Evolutionary conservation across 2,888 invertebrate genomes (phyloP), one percentile per base, ranked within the genome.

Genomic region (Agrilus cyanescens): DNA sequence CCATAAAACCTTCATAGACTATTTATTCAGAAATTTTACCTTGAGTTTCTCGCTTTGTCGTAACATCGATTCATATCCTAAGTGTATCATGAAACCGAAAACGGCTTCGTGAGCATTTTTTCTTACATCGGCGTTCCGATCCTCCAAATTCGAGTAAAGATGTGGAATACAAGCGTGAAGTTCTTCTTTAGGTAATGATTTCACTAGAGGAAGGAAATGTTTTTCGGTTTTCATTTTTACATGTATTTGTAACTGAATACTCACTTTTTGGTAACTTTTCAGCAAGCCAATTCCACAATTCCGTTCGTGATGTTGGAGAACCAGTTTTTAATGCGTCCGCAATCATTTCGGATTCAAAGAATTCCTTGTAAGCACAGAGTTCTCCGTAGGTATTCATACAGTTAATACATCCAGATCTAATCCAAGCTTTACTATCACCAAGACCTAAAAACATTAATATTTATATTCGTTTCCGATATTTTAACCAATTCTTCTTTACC

Each of bases 31-130:
- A 29, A 35, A 34, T 32, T 48, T 42, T 58, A 84, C 84, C 76
- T 89, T 88, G 4, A 89, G 63, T 61, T 86, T 88, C 48, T 83
- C 82, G 1, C 82, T 73, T 46, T 81, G 82, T 50, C 82, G 80
- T 43, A 74, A 69, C 83, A 90, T 85, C 8, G 72, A 56, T 39
- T 86, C 86, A 57, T 82, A 93, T 1, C 94, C 88, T 6, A 90
- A 70, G 61, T 94, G 94, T 49, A 93, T 79, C 94, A 95, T 95
- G 55, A 91, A 79, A 3, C 93, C 93, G 34, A 93, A 68, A 31
- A 94, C 80, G 33, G 90, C 87, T 60, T 94, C 94, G 41, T 83
- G 82, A 2, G 93, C 84, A 57, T 85, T 87, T 61, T 90, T 91
- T 10, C 95, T 74, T 4, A 96, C 94, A 52, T 94, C 94, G 0